Base-by-base conservation (phyloP, 1,140 invertebrate species). In the Trachelipus rathkii region DNA sequence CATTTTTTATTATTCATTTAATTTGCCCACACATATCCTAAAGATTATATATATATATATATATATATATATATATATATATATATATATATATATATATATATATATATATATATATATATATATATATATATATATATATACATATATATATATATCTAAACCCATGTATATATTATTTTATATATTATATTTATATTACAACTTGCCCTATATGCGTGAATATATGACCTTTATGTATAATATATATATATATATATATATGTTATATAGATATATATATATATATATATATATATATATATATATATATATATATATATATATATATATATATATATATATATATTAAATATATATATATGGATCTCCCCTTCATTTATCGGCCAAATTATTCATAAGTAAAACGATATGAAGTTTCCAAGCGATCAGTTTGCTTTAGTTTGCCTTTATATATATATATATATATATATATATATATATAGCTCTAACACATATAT, bases 391-490 rank as follows among this genome's bases (percentile, higher is more conserved):
- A 33, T 33, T 33, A 33, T 33, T 33, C 33, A 33, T 33, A 33
- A 33, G 33, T 33, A 3, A 33, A 33, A 33, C 33, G 33, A 33
- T 33, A 33, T 33, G 33, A 33, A 33, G 33, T 33, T 33, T 33
- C 33, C 33, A 33, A 33, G 33, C 33, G 33, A 33, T 33, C 33
- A 33, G 33, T 33, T 33, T 33, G 33, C 33, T 33, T 33, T 33
- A 33, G 33, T 33, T 33, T 33, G 33, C 33, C 33, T 33, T 6
- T 33, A 15, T 15, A 15, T 60, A 60, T 60, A 60, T 60, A 60
- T 60, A 60, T 60, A 60, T 60, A 60, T 60, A 60, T 60, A 60
- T 60, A 60, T 60, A 60, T 60, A 60, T 60, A 60, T 60, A 60
- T 19, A 50, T 9, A 10, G 9, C 46, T 50, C 46, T 50, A 10